phyloP scores from a whole-genome alignment of 1,140 invertebrate species.

The Belonocnema kinseyi region DNA sequence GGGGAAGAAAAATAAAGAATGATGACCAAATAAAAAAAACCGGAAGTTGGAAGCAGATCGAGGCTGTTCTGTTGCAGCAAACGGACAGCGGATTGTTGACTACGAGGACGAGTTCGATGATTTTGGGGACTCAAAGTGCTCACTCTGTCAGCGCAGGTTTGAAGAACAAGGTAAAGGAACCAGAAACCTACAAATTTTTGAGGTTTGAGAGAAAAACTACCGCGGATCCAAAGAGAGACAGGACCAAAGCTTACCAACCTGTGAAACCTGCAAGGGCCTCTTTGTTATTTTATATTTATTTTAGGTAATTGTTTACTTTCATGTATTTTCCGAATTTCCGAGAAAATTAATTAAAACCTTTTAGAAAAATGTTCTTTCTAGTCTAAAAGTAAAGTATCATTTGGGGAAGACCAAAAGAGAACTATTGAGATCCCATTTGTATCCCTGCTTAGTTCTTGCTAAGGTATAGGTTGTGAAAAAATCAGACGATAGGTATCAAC shows the following conservation, averaged over 20 bases:
- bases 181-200: conserved; percentile 39
- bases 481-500: too few species aligned
- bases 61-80: conserved; percentile 80
- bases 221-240: conserved; percentile 62
- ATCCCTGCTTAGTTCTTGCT: too few species aligned
- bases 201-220: conserved; percentile 43
- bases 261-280: conserved; percentile 54
- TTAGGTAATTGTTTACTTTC: not conserved
- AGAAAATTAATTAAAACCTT: too few species aligned
- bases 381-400: too few species aligned
- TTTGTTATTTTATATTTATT: conserved; percentile 17
- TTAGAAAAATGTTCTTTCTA: too few species aligned
- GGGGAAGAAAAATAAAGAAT: conserved; percentile 35
- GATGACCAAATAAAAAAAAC: conserved; percentile 41
- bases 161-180: conserved; percentile 82
- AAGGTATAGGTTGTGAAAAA: too few species aligned
- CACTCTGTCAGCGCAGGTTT: conserved; percentile 85
- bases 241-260: conserved; percentile 73
- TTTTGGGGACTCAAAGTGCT: conserved; percentile 77
- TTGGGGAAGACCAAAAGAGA: too few species aligned
- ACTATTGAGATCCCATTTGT: too few species aligned
- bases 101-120: conserved; percentile 80
- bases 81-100: conserved; percentile 79
- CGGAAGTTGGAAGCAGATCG: conserved; percentile 64
- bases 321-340: not conserved